A percentile compares a stretch with the other conserved stretches of the same genome.
These are phyloP conservation scores for Coecobrya sp. DNA, from an alignment of 2,888 invertebrate genomes.

Conservation along the genomic window DNA sequence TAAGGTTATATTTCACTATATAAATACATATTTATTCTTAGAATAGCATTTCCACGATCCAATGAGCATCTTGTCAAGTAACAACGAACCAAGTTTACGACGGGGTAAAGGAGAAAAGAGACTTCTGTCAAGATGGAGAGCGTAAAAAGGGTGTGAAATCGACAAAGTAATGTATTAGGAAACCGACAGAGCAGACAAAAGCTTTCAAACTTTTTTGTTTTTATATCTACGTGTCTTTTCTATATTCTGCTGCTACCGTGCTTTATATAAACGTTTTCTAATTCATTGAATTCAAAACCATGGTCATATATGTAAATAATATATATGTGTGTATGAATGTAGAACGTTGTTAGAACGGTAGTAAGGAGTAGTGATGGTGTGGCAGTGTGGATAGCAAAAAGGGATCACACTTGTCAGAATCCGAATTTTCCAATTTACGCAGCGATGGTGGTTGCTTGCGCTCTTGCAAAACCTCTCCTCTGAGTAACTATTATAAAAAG, in stretches of 20 bases:
- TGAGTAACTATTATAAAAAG: constrained; percentile 31
- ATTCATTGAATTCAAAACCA: constrained; percentile 59
- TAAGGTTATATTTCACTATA: constrained; percentile 1
- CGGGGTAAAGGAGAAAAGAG: constrained; percentile 64
- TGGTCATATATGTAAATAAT: constrained; percentile 1
- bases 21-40: background rate
- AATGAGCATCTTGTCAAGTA: constrained; percentile 49
- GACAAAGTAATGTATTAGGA: constrained; percentile 83
- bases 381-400: constrained; percentile 84
- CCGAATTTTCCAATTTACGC: constrained; percentile 86
- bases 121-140: constrained; percentile 82
- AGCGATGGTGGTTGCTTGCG: constrained; percentile 76
- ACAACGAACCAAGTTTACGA: constrained; percentile 47
- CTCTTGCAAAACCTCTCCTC: constrained; percentile 54
- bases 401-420: constrained; percentile 86
- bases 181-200: constrained; percentile 79
- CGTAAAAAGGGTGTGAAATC: constrained; percentile 83
- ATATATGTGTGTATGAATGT: background rate
- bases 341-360: background rate
- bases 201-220: constrained; percentile 70
- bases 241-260: background rate
- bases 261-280: constrained; percentile 44
- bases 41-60: constrained; percentile 39
- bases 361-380: constrained; percentile 13
- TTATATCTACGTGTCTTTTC: background rate